These are phyloP conservation scores for Diabrotica balteata DNA, from an alignment of 2,888 invertebrate genomes.

Conservation along the genomic window DNA sequence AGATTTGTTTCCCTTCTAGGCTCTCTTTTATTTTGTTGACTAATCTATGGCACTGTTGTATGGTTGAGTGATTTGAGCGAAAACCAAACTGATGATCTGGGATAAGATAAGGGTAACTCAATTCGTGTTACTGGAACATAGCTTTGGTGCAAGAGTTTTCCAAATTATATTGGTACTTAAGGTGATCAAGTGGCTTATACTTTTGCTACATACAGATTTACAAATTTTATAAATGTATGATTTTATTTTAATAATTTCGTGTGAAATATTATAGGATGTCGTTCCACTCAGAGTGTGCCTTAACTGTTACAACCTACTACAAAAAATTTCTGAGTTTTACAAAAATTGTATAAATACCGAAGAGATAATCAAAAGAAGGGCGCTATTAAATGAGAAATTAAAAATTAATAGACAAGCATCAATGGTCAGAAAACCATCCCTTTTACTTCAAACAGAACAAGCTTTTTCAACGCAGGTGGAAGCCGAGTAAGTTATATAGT, in stretches of 20 bases:
- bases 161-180: no score
- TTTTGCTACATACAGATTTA: background rate
- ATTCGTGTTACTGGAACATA: no score
- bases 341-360: background rate
- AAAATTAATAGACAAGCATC: background rate
- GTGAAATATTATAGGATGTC: background rate
- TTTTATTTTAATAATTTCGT: background rate
- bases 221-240: background rate
- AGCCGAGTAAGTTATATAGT: slow-evolving; percentile 2
- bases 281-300: slow-evolving; percentile 6
- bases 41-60: no score
- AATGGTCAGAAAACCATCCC: no score
- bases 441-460: no score
- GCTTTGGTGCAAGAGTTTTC: no score
- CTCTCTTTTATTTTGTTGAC: no score
- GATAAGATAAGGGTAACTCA: no score
- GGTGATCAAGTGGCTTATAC: no score
- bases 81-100: no score
- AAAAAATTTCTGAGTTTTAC: slow-evolving; percentile 6
- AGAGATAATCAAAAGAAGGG: slow-evolving; percentile 4
- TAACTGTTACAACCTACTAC: slow-evolving; percentile 3
- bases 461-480: background rate
- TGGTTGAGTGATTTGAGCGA: no score
- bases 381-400: slow-evolving; percentile 4
- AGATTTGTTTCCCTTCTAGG: no score